phyloP scores from a whole-genome alignment of 2,888 invertebrate genomes.

The Pseudolycoriella hygida region DNA sequence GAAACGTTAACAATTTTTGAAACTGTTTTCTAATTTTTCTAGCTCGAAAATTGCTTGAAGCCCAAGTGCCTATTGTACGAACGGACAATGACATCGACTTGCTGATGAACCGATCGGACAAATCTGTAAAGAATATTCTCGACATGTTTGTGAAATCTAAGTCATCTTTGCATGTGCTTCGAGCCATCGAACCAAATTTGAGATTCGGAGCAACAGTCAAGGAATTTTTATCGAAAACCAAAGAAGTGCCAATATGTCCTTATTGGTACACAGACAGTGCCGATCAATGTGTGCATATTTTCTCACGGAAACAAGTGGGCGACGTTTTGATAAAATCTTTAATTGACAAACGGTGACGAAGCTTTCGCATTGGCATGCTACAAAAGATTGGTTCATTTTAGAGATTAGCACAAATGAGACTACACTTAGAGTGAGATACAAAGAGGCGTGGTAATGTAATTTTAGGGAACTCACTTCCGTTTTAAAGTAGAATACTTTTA shows the following conservation, averaged over 20 bases:
- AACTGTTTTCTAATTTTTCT: slow-evolving; percentile 9
- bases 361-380: too few relatives aligned
- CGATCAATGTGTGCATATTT: slow-evolving; percentile 33
- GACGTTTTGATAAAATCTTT: slow-evolving; percentile 25
- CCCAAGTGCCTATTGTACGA: slow-evolving; percentile 39
- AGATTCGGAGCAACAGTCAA: slow-evolving; percentile 32
- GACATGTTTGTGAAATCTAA: slow-evolving; percentile 51
- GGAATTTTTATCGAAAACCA: slow-evolving; percentile 17
- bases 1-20: background rate
- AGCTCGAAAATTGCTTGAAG: slow-evolving; percentile 44
- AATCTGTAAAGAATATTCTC: slow-evolving; percentile 36
- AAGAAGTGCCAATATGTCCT: slow-evolving; percentile 16
- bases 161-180: slow-evolving; percentile 46
- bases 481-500: too few relatives aligned
- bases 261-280: slow-evolving; percentile 5
- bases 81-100: slow-evolving; percentile 44
- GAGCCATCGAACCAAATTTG: slow-evolving; percentile 66
- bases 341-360: too few relatives aligned
- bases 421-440: too few relatives aligned
- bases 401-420: too few relatives aligned
- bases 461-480: too few relatives aligned
- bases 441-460: too few relatives aligned
- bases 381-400: too few relatives aligned
- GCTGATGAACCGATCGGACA: slow-evolving; percentile 29
- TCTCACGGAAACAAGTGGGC: slow-evolving; percentile 31